These are phyloP conservation scores for Anabacerthia variegaticeps DNA, from an alignment of 2,797 vertebrate species.

Conservation along the genomic window DNA sequence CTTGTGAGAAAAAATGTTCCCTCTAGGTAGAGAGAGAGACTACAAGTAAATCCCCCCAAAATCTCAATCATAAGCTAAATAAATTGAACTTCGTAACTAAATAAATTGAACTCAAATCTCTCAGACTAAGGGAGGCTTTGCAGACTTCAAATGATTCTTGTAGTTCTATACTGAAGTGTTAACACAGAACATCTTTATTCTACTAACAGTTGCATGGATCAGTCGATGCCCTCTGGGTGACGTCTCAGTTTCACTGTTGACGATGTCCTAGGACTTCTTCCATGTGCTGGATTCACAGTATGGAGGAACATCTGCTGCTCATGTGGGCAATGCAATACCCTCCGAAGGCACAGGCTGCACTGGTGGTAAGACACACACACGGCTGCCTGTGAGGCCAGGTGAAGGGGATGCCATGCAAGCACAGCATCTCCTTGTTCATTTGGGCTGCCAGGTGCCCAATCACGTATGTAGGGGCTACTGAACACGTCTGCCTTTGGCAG, in stretches of 20 bases:
- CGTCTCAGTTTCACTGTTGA: background rate
- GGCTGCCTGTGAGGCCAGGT: background rate
- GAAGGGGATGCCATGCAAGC: background rate
- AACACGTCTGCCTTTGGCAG: background rate
- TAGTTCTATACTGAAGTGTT: conserved; percentile 32
- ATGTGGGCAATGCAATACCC: background rate
- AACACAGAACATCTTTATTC: conserved; percentile 32
- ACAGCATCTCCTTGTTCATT: background rate
- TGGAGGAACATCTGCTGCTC: background rate
- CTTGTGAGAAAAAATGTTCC: background rate
- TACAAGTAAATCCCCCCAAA: conserved; percentile 11
- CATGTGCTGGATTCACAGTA: background rate
- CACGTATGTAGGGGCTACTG: rapidly evolving
- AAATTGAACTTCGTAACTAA: conserved; percentile 22
- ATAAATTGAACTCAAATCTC: conserved; percentile 39
- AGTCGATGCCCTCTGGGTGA: background rate
- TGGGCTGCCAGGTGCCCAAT: background rate
- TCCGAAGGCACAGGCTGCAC: background rate
- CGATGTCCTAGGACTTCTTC: background rate
- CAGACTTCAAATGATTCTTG: conserved; percentile 25
- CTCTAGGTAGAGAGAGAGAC: background rate
- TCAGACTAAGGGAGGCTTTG: conserved; percentile 28
- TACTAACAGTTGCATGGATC: background rate
- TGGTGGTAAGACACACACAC: background rate
- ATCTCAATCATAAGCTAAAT: conserved; percentile 38